Evolutionary conservation across 2,888 invertebrate genomes (phyloP), one percentile per base, ranked within the genome.

Genomic region (Catotricha subobsoleta): DNA sequence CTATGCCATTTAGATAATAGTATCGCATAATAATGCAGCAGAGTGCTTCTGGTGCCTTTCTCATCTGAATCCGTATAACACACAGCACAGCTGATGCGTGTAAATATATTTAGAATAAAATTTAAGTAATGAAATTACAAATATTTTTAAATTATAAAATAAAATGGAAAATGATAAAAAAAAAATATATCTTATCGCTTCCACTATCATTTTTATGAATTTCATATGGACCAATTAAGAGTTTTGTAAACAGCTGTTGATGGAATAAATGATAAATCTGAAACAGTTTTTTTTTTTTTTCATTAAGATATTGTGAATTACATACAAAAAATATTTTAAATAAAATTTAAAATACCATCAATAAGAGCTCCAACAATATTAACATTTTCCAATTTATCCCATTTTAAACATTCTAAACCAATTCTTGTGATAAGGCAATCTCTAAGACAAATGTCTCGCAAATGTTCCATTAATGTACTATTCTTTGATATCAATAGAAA

Each of bases 211-310:
- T n/a, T n/a, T n/a, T n/a, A n/a, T n/a, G n/a, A n/a, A n/a, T n/a
- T 8, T 36, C 36, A 36, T 23, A 36, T 23, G 16, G 23, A 23
- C 36, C 36, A 36, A 8, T 36, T 36, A 3, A 36, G 10, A 9
- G 36, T 36, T 36, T 36, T 36, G 9, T 36, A 36, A 25, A 13
- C 25, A 4, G 36, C 36, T n/a, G 36, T 36, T 10, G 25, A 3
- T 15, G 36, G 36, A 15, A 36, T 36, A 10, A 36, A 36, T 7
- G 36, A 36, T 23, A 36, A 36, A 36, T 36, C 36, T 36, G 33
- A n/a, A 19, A 19, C 12, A 33, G n/a, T n/a, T 5, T 12, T 5
- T 12, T 12, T 28, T 28, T 10, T n/a, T n/a, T 10, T 7, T 10
- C 7, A 28, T 31, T 5, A 31, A 15, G 29, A 5, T 4, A n/a